Conservation (phyloP, 2,888 invertebrate species). For the Plutella xylostella region DNA sequence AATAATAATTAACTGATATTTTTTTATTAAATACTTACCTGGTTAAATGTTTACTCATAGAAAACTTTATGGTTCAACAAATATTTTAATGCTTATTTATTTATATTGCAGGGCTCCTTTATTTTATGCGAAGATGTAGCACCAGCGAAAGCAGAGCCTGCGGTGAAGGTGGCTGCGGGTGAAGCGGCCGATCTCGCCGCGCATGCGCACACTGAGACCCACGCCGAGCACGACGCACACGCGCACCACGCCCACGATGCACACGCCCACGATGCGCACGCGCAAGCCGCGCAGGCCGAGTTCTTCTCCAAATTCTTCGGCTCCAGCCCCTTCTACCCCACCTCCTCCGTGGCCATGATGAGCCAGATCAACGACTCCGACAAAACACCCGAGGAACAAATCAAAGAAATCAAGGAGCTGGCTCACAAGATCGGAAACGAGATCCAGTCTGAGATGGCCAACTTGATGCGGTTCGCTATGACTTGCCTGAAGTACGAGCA, state of each 20-base stretch:
- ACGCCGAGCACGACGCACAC: background rate
- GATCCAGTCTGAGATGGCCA: conserved; percentile 47
- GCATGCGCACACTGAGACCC: background rate
- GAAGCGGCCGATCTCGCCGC: background rate
- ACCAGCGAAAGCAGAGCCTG: background rate
- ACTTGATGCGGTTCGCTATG: conserved; percentile 40
- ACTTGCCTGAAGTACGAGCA: conserved; percentile 27
- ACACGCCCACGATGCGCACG: conserved; percentile 16
- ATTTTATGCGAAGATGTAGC: conserved; percentile 12
- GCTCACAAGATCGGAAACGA: conserved; percentile 40
- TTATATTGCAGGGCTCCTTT: conserved; percentile 39
- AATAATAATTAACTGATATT: conserved; percentile 12
- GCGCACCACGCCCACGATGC: conserved; percentile 3
- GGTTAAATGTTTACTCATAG: background rate
- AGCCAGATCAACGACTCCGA: conserved; percentile 36
- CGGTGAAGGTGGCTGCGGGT: too few species aligned
- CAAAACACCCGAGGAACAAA: conserved; percentile 46
- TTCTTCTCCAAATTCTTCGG: conserved; percentile 39
- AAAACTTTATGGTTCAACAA: background rate
- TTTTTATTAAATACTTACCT: background rate
- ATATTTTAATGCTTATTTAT: background rate
- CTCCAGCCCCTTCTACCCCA: conserved; percentile 27
- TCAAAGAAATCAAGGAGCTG: conserved; percentile 47
- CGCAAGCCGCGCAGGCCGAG: conserved; percentile 27
- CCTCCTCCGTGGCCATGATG: conserved; percentile 44